Evolutionary conservation across 2,113 vertebrate genomes (phyloP), one percentile per base, ranked within the genome.

Genomic region (Dicerorhinus sumatrensis): DNA sequence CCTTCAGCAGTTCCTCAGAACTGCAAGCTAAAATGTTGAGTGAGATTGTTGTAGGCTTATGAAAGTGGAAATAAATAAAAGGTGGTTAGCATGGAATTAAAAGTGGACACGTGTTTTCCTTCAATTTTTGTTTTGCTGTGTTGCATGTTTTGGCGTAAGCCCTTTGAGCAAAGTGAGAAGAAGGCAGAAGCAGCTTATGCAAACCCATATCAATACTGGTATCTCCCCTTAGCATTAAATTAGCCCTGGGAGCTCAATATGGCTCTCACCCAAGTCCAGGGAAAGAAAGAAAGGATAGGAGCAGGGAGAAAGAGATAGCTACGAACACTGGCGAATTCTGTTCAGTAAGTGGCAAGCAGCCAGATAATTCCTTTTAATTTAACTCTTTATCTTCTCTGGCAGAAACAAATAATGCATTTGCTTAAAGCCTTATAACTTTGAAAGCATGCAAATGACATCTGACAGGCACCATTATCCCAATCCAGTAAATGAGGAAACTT

Each of bases 1-100:
- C 95, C 96, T 98, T 97, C 94, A 97, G 96, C 96, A 97, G 91
- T 97, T 95, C 72, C 80, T 95, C 83, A 81, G 80, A 56, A 72
- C 46, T 77, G 89, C 73, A 93, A 97, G 85, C 89, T 97, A 73
- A 96, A 89, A 91, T 95, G 97, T 81, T 97, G 88, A 97, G 46
- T 92, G 89, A 84, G 70, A 46, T 25, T 72, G 29, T n/a, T 27
- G 14, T 54, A 82, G 31, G 92, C 62, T 92, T 94, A 81, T 69
- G 79, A 91, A 89, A 93, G 63, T 9, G 9, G 60, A 95, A 96
- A 91, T 58, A 96, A 95, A 94, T 91, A 96, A 80, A 96, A 46
- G 18, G 20, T 88, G 77, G 81, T 93, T 81, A 90, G 65, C 60
- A 27, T 46, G 13, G 77, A 70, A 96, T 94, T 92, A 85, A 87